Conservation (phyloP, 2,888 invertebrate genomes). For the Harmothoe impar region DNA sequence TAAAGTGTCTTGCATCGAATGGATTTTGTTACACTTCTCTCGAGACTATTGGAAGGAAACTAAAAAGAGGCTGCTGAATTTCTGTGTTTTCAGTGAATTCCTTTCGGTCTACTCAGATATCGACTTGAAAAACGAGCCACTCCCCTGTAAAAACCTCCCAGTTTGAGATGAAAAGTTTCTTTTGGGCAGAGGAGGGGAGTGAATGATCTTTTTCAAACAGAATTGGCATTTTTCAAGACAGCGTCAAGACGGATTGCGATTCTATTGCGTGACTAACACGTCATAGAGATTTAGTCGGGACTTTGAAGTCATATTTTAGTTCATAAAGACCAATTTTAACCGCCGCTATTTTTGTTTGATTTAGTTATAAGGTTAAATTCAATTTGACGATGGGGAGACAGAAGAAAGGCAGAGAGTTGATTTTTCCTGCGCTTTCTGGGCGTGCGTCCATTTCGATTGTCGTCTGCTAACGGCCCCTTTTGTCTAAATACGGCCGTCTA, state of each 20-base stretch:
- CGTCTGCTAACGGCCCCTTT: not conserved
- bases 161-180: conserved; percentile 43
- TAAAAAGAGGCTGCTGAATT: conserved; percentile 35
- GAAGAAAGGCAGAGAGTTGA: conserved; percentile 30
- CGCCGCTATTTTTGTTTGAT: not conserved
- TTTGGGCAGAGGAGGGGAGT: not conserved
- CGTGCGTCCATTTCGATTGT: conserved; percentile 29
- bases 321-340: conserved; percentile 26
- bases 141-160: not conserved
- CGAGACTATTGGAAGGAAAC: not conserved
- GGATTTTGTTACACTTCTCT: conserved; percentile 27
- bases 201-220: conserved; percentile 43
- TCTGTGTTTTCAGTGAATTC: conserved; percentile 47
- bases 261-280: conserved; percentile 6
- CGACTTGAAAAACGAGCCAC: conserved; percentile 27
- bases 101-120: conserved; percentile 51
- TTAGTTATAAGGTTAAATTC: conserved; percentile 57
- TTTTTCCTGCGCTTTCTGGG: not conserved
- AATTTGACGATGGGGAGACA: not conserved
- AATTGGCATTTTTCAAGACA: not conserved
- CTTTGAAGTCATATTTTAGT: conserved; percentile 48
- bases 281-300: not conserved
- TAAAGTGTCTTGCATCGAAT: conserved; percentile 40
- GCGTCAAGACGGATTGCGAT: not conserved
- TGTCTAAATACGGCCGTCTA: not conserved